Percentiles rank a stretch among this genome's conserved stretches.
phyloP scores from a whole-genome alignment of 2,888 invertebrate genomes.

The Scaeva pyrastri region DNA sequence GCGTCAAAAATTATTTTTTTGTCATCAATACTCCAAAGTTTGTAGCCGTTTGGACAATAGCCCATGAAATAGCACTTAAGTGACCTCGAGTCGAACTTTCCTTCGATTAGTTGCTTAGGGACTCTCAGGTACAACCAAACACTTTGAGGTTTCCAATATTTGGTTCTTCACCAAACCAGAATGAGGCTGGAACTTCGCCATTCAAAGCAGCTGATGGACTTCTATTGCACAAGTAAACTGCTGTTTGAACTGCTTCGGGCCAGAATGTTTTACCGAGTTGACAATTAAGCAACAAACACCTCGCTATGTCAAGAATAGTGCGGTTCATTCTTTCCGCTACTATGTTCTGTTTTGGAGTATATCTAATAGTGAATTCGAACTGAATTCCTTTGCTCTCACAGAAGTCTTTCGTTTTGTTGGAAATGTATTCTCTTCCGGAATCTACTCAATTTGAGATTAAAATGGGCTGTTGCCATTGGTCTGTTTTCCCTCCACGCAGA shows the following conservation, averaged over 20 bases:
- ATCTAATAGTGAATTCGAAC: constrained; percentile 56
- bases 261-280: constrained; percentile 76
- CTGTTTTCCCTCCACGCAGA: constrained; percentile 76
- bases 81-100: constrained; percentile 20
- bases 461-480: constrained; percentile 77
- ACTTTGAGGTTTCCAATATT: constrained; percentile 19
- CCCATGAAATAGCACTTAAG: constrained; percentile 13
- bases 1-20: constrained; percentile 10
- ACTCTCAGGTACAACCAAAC: constrained; percentile 15
- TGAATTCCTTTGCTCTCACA: constrained; percentile 77
- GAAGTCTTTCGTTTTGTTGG: constrained; percentile 37
- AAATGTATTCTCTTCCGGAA: constrained; percentile 66
- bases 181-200: constrained; percentile 7
- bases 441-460: constrained; percentile 72
- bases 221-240: neutral
- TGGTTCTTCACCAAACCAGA: constrained; percentile 6
- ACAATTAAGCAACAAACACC: constrained; percentile 78
- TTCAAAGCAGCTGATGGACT: constrained; percentile 1
- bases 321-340: constrained; percentile 77
- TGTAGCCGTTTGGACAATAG: constrained; percentile 14
- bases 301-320: constrained; percentile 32
- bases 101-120: neutral
- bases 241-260: constrained; percentile 24
- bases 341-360: constrained; percentile 19
- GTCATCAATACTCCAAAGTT: constrained; percentile 19